Conservation (phyloP, 2,797 vertebrate species). For the Arrhamphus sclerolepis region DNA sequence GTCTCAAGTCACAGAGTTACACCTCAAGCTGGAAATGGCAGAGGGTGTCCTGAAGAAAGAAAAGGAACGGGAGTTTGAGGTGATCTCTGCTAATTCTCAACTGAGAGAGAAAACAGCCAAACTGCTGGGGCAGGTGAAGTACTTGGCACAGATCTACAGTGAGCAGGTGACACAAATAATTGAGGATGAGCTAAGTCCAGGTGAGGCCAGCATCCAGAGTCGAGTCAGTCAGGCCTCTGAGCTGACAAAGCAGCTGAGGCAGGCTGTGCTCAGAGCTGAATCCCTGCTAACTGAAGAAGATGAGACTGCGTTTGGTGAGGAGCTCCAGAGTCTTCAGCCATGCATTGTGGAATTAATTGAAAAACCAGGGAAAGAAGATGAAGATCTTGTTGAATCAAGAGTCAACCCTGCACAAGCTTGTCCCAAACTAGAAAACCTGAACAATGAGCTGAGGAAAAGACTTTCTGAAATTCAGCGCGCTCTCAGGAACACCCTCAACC, state of each 20-base stretch:
- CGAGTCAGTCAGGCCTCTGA: slow-evolving; percentile 55
- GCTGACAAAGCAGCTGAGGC: slow-evolving; percentile 60
- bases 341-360: slow-evolving; percentile 46
- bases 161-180: slow-evolving; percentile 63
- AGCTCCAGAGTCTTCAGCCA: slow-evolving; percentile 59
- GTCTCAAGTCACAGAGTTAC: slow-evolving; percentile 68
- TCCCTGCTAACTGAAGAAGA: slow-evolving; percentile 66
- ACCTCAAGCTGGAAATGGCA: slow-evolving; percentile 61
- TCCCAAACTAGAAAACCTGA: slow-evolving; percentile 68
- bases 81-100: slow-evolving; percentile 47
- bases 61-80: slow-evolving; percentile 51
- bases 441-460: slow-evolving; percentile 57
- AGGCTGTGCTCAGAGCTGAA: slow-evolving; percentile 53
- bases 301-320: slow-evolving; percentile 34
- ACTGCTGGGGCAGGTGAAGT: slow-evolving; percentile 63
- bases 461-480: slow-evolving; percentile 67
- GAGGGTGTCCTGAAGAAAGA: slow-evolving; percentile 60
- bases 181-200: slow-evolving; percentile 64
- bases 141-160: slow-evolving; percentile 53
- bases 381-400: slow-evolving; percentile 25
- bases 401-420: slow-evolving; percentile 43
- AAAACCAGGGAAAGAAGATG: slow-evolving; percentile 32
- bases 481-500: slow-evolving; percentile 74
- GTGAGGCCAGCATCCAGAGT: slow-evolving; percentile 49
- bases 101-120: slow-evolving; percentile 59